phyloP scores from a whole-genome alignment of 2,888 invertebrate genomes.

The Polydrusus tereticollis region DNA sequence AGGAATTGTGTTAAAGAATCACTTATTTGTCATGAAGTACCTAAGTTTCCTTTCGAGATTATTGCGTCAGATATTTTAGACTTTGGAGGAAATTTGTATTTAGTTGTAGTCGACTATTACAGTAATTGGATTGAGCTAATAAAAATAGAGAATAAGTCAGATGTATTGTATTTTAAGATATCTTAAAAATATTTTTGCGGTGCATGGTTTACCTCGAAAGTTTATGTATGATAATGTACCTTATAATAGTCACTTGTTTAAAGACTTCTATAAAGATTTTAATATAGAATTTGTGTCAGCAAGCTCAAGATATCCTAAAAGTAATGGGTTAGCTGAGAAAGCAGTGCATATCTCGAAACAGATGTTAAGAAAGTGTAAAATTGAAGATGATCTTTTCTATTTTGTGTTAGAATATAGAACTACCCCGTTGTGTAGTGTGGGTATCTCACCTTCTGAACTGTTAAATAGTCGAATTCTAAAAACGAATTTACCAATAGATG shows the following conservation, averaged over 20 bases:
- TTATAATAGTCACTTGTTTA: too few species aligned
- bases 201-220: too few species aligned
- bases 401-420: neutral
- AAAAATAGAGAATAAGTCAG: too few species aligned
- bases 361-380: neutral
- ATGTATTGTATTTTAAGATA: too few species aligned
- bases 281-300: too few species aligned
- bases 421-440: neutral
- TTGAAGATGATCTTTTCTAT: neutral
- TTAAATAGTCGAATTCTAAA: neutral
- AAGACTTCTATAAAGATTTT: too few species aligned
- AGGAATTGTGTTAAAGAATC: neutral
- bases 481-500: neutral
- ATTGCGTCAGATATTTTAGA: slow-evolving; percentile 45
- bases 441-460: neutral
- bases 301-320: neutral
- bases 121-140: slow-evolving; percentile 42
- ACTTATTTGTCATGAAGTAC: neutral
- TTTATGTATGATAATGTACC: too few species aligned
- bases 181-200: too few species aligned
- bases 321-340: neutral
- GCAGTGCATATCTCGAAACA: neutral
- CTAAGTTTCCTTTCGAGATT: neutral
- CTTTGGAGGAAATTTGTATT: slow-evolving; percentile 28
- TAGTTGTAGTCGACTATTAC: slow-evolving; percentile 49